Conservation (phyloP, 2,888 invertebrate genomes). For the Rhimphoctona megacephalus region DNA sequence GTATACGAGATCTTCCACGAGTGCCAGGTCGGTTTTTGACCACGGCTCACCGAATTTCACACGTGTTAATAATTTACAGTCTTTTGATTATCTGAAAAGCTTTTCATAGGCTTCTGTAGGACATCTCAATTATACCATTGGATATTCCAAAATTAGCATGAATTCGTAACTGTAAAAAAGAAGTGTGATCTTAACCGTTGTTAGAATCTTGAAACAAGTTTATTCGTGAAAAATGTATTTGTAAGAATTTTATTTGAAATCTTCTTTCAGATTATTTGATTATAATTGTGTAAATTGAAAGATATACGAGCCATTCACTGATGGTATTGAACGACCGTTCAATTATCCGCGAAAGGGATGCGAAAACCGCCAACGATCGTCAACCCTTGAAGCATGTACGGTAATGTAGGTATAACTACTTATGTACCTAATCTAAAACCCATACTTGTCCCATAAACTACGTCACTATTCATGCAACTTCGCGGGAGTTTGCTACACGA, state of each 20-base stretch:
- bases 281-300: neutral
- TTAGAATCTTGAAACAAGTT: neutral
- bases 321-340: slow-evolving; percentile 17
- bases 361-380: slow-evolving; percentile 58
- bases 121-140: neutral
- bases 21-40: neutral
- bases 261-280: neutral
- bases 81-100: neutral
- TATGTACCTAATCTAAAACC: slow-evolving; percentile 79
- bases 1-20: neutral
- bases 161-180: neutral
- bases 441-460: slow-evolving; percentile 82
- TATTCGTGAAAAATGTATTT: neutral
- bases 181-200: neutral
- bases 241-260: neutral
- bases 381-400: slow-evolving; percentile 18
- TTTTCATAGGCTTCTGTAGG: neutral
- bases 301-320: neutral
- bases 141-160: neutral
- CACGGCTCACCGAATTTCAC: neutral
- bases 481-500: slow-evolving; percentile 73
- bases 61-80: neutral
- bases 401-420: slow-evolving; percentile 48
- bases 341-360: slow-evolving; percentile 43
- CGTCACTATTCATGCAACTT: slow-evolving; percentile 78